Conservation (phyloP, 1,140 invertebrate genomes). For the Antheraea mylitta region DNA sequence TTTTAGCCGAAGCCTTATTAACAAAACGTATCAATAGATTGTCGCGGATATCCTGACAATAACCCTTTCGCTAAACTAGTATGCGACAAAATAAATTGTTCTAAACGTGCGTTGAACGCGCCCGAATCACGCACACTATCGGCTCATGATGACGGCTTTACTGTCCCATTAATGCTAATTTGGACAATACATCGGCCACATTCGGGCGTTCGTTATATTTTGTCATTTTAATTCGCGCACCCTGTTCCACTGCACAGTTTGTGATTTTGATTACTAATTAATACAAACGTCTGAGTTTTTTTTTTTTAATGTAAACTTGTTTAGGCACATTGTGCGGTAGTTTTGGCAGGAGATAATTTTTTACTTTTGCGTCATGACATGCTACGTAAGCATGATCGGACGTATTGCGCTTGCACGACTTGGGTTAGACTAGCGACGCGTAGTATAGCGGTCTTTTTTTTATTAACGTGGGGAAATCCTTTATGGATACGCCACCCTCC, state of each 20-base stretch:
- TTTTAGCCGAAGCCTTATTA: not conserved
- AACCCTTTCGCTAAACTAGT: conserved; percentile 1
- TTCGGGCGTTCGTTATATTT: conserved; percentile 16
- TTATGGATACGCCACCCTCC: too few species aligned
- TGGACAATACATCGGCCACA: conserved; percentile 6
- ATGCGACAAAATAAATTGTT: conserved; percentile 18
- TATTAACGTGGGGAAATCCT: too few species aligned
- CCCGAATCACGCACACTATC: conserved; percentile 22
- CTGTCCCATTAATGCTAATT: conserved; percentile 36
- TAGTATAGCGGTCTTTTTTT: too few species aligned
- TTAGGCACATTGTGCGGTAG: too few species aligned
- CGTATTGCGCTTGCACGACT: too few species aligned
- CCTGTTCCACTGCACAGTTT: conserved; percentile 23
- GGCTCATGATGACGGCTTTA: conserved; percentile 32
- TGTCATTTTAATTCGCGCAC: conserved; percentile 30
- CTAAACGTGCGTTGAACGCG: conserved; percentile 15
- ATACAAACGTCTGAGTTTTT: not conserved
- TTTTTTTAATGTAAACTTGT: too few species aligned
- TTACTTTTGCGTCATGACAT: too few species aligned
- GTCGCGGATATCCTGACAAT: not conserved
- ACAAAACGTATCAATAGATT: not conserved
- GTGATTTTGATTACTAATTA: conserved; percentile 14
- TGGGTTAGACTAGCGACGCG: too few species aligned
- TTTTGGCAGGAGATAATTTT: too few species aligned
- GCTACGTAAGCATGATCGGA: too few species aligned